Conservation (phyloP, 2,113 vertebrate genomes). For the Chitala chitala region DNA sequence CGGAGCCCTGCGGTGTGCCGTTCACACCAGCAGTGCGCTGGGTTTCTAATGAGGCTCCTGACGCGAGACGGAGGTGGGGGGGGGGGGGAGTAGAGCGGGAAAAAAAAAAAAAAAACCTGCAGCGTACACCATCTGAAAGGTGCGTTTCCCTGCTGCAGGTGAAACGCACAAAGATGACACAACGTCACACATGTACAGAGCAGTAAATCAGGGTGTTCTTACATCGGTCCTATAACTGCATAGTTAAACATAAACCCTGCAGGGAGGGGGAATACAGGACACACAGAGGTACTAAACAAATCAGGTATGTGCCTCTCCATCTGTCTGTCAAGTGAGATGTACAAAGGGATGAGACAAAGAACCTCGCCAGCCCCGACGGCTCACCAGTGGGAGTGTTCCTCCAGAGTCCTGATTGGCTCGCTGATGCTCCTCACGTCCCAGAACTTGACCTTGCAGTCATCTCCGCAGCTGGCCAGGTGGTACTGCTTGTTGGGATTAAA, state of each 20-base stretch:
- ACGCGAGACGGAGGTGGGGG: background rate
- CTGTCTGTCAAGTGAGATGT: background rate
- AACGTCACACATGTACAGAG: background rate
- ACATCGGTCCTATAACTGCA: too few species aligned
- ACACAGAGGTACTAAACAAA: too few species aligned
- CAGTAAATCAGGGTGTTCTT: background rate
- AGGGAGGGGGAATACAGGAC: background rate
- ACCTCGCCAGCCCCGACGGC: constrained; percentile 11
- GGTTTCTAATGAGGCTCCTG: constrained; percentile 4
- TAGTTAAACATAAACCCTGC: background rate
- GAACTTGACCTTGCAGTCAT: constrained; percentile 99
- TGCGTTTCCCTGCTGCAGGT: too few species aligned
- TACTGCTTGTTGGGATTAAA: constrained; percentile 99
- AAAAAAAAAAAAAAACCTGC: too few species aligned
- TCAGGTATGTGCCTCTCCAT: too few species aligned
- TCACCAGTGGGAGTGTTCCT: constrained; percentile 98
- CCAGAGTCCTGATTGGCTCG: constrained; percentile 85
- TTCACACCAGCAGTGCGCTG: background rate
- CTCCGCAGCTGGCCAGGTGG: constrained; percentile 94
- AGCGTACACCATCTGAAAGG: too few species aligned
- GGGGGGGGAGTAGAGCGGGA: background rate
- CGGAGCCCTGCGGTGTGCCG: background rate
- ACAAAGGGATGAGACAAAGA: background rate
- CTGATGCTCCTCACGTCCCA: constrained; percentile 88
- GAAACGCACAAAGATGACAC: background rate